Evolutionary conservation across 2,113 vertebrate species (phyloP), one percentile per base, ranked within the genome.

Genomic region (Gallinago undulata): DNA sequence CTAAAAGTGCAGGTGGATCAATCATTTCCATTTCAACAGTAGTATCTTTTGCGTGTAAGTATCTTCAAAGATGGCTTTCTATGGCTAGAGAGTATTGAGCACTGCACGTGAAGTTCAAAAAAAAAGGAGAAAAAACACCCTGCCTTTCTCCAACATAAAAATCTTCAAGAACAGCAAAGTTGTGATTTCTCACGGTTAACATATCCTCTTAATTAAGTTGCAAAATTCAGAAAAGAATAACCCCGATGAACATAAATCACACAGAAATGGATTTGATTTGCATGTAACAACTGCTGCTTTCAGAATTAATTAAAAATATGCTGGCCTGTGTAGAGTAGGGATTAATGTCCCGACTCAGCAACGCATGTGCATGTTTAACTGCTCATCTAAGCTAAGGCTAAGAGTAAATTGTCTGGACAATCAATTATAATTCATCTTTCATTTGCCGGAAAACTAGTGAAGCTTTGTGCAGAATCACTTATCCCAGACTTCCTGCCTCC

Each of bases 251-350:
- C 63, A 92, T 33, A 81, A 63, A 84, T 50, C 43, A 79, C 56
- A 50, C 50, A 41, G 76, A 76, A 91, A 76, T 39, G 57, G 81
- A 59, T 79, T 86, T 82, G 83, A 77, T 92, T 97, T 91, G 92
- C 39, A 81, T 70, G 70, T 95, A 94, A 89, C 93, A 90, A 89
- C 78, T 51, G 39, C 87, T 78, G 75, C 90, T 94, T 91, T 94
- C 84, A 41, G 91, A 87, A 81, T 87, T 96, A 94, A 96, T 93
- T 90, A 94, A 91, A 94, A 96, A 95, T 73, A 84, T 37, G 86
- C 86, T 72, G 90, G 74, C 80, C 88, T 84, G 85, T 80, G 68
- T 66, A 77, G 31, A 57, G 69, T 41, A 93, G 75, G 88, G 91
- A 96, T 88, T 90, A 80, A 75, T 18, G 8, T 50, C 60, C 57